Conservation (phyloP, 1,140 invertebrate species). For the Pseudomyrmex sp. region DNA sequence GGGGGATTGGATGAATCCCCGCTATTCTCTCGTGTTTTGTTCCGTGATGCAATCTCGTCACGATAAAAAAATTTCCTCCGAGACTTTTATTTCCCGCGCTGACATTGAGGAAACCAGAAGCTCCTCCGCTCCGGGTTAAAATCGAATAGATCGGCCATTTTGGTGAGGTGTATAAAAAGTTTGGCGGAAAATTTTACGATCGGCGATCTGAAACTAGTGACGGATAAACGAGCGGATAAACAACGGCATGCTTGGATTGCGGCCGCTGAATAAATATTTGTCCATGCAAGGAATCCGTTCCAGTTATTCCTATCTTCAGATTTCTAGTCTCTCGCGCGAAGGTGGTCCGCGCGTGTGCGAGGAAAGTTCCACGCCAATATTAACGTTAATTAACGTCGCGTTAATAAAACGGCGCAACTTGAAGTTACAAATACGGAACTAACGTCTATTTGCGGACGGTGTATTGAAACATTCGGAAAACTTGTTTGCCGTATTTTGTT, state of each 20-base stretch:
- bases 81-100: conserved; percentile 6
- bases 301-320: conserved; percentile 74
- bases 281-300: conserved; percentile 67
- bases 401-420: no score
- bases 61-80: conserved; percentile 7
- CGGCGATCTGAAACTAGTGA: conserved; percentile 64
- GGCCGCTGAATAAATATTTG: conserved; percentile 82
- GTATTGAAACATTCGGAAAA: neutral
- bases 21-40: neutral
- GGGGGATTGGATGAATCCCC: no score
- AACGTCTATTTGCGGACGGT: neutral
- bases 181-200: conserved; percentile 69
- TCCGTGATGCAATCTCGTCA: neutral
- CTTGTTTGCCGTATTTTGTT: no score
- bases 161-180: conserved; percentile 37
- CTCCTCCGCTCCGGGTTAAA: neutral
- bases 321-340: conserved; percentile 52
- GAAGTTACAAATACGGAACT: neutral
- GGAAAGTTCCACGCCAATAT: neutral
- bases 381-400: neutral
- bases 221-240: conserved; percentile 79
- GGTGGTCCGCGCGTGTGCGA: conserved; percentile 1
- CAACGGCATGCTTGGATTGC: conserved; percentile 70
- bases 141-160: conserved; percentile 17
- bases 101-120: conserved; percentile 22